Percentiles rank a stretch among this genome's conserved stretches.
These are phyloP conservation scores for Gymnobelideus leadbeateri DNA, from an alignment of 2,113 vertebrate genomes.

Conservation along the genomic window DNA sequence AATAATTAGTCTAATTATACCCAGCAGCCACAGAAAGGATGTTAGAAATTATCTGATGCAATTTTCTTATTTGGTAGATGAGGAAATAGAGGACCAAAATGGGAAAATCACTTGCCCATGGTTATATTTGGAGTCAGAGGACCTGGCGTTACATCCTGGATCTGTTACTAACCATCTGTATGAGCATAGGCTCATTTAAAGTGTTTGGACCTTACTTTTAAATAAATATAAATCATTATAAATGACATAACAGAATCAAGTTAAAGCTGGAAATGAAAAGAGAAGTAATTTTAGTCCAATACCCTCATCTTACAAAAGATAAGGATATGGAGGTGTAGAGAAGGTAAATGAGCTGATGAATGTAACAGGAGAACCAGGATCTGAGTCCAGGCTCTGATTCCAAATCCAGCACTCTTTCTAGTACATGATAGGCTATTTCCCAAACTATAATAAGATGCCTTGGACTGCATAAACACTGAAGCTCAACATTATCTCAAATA, in stretches of 20 bases:
- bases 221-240: not conserved
- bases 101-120: not conserved
- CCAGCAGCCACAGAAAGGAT: not conserved
- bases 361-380: not conserved
- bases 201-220: not conserved
- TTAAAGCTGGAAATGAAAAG: not conserved
- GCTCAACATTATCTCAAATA: not conserved
- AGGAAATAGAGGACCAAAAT: not conserved
- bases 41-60: not conserved
- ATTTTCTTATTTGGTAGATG: not conserved
- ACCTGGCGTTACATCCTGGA: not conserved
- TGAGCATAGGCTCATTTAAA: not conserved
- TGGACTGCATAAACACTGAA: not conserved
- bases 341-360: not conserved
- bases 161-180: not conserved
- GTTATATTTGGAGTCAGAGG: not conserved
- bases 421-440: not conserved
- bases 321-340: not conserved
- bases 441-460: not conserved
- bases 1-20: not conserved
- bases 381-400: not conserved
- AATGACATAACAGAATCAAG: not conserved
- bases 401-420: not conserved
- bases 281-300: not conserved
- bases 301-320: not conserved